phyloP scores from a whole-genome alignment of 2,888 invertebrate species.

The Brachypalpus laphriformis region DNA sequence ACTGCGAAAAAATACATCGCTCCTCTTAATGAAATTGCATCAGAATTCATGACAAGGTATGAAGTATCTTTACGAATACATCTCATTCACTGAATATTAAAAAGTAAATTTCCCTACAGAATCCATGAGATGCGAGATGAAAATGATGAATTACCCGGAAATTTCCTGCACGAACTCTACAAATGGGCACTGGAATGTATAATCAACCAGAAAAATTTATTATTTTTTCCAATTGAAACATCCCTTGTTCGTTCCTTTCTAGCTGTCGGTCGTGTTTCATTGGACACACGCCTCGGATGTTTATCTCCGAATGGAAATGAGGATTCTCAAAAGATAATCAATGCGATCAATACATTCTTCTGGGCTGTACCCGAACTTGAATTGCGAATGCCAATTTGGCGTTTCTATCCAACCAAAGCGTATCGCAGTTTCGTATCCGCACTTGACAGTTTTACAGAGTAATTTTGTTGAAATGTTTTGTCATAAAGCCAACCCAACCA shows the following conservation, averaged over 20 bases:
- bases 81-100: background rate
- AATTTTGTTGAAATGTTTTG: constrained; percentile 75
- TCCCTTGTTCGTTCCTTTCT: constrained; percentile 73
- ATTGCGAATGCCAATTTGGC: constrained; percentile 89
- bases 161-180: constrained; percentile 94
- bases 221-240: constrained; percentile 15
- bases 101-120: constrained; percentile 82
- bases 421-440: constrained; percentile 89
- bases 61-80: constrained; percentile 37
- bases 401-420: constrained; percentile 87
- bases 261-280: constrained; percentile 92
- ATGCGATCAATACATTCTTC: constrained; percentile 90
- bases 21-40: constrained; percentile 89
- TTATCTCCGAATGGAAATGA: constrained; percentile 85
- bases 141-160: constrained; percentile 88
- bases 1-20: constrained; percentile 90
- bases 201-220: constrained; percentile 81
- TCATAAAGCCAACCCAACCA: too few relatives aligned
- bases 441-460: constrained; percentile 89
- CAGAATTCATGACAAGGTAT: constrained; percentile 89
- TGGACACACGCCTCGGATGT: constrained; percentile 92
- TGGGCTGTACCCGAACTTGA: constrained; percentile 90
- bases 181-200: constrained; percentile 97
- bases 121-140: constrained; percentile 86
- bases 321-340: constrained; percentile 90